These are phyloP conservation scores for Cantharis lateralis DNA, from an alignment of 2,888 invertebrate species.

Conservation along the genomic window DNA sequence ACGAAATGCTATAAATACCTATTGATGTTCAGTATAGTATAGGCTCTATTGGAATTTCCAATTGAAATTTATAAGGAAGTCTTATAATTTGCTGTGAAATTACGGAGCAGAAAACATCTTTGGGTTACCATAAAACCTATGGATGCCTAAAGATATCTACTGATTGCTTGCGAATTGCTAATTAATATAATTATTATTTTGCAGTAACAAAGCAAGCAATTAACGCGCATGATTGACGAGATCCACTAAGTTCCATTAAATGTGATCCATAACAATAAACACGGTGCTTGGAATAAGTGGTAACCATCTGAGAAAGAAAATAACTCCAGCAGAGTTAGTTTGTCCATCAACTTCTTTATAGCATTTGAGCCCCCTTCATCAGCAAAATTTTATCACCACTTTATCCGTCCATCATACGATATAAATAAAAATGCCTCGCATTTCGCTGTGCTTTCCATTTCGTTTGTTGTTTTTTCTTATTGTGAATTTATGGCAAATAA, in stretches of 20 bases:
- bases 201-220: constrained; percentile 7
- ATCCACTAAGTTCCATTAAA: constrained; percentile 19
- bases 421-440: constrained; percentile 26
- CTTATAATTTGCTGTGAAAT: neutral
- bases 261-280: constrained; percentile 30
- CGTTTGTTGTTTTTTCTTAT: constrained; percentile 5
- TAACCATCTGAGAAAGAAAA: constrained; percentile 29
- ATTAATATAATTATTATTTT: constrained; percentile 6
- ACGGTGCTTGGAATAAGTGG: constrained; percentile 29
- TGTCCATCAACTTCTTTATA: constrained; percentile 38
- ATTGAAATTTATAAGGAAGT: neutral
- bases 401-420: constrained; percentile 30
- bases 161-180: neutral
- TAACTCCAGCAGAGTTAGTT: constrained; percentile 24
- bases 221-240: constrained; percentile 21
- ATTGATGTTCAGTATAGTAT: too few species aligned
- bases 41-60: neutral
- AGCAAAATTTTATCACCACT: constrained; percentile 41
- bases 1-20: too few species aligned
- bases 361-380: constrained; percentile 41
- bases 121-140: neutral
- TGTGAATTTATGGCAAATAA: neutral
- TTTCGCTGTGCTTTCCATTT: constrained; percentile 25
- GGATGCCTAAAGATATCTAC: neutral
- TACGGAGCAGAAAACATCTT: neutral